Conservation (phyloP, 2,888 invertebrate species). For the Sarcophaga carnaria region DNA sequence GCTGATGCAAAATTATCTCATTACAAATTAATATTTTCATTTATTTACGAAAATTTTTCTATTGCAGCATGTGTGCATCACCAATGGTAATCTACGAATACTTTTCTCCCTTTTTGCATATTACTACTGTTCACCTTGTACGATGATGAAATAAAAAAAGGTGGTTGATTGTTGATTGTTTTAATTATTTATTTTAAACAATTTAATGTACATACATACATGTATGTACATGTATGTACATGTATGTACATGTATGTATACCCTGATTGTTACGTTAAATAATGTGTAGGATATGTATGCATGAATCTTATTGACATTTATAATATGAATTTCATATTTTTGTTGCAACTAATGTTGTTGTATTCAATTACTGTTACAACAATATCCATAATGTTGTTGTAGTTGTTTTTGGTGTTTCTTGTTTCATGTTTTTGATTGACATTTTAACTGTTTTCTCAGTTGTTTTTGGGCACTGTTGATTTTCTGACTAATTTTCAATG, state of each 20-base stretch:
- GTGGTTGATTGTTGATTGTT: background rate
- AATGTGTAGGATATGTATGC: slow-evolving; percentile 1
- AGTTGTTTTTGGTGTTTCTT: slow-evolving; percentile 13
- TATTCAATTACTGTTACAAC: slow-evolving; percentile 17
- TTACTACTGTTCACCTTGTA: no score
- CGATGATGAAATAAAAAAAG: no score
- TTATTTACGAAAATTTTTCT: no score
- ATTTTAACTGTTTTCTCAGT: slow-evolving; percentile 68
- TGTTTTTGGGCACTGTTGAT: slow-evolving; percentile 56
- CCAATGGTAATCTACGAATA: no score
- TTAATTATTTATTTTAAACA: slow-evolving; percentile 1
- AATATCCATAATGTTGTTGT: slow-evolving; percentile 32
- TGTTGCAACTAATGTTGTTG: slow-evolving; percentile 53
- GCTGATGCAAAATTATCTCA: no score
- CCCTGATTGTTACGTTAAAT: no score
- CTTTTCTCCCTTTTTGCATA: no score
- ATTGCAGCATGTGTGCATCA: no score
- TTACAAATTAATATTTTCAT: no score
- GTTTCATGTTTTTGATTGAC: slow-evolving; percentile 64
- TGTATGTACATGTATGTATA: background rate
- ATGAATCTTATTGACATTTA: slow-evolving; percentile 14
- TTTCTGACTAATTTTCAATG: slow-evolving; percentile 53
- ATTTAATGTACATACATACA: background rate
- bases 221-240: background rate
- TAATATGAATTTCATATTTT: slow-evolving; percentile 65